A percentile compares a stretch with the other conserved stretches of the same genome.
Conservation (phyloP, 2,797 vertebrate species). For the Melopsittacus undulatus region DNA sequence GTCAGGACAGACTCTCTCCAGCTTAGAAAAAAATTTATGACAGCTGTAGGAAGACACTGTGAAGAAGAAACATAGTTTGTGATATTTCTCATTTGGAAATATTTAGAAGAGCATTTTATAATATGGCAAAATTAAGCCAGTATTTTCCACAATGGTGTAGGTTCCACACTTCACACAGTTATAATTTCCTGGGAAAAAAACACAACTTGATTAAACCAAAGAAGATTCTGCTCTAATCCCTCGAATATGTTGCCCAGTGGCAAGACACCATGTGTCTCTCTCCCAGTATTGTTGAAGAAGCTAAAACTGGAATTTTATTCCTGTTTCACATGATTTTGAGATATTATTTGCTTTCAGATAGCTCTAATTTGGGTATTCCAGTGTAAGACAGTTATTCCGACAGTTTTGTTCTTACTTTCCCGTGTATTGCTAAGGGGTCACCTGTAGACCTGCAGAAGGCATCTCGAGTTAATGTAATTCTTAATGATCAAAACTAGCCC, state of each 20-base stretch:
- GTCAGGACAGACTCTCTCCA: neutral
- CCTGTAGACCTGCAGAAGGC: neutral
- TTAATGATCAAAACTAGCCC: neutral
- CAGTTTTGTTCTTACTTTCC: neutral
- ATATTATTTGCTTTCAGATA: neutral
- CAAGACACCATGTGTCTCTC: neutral
- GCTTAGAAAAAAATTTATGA: neutral
- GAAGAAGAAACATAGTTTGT: neutral
- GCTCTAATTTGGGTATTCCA: neutral
- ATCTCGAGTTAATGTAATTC: neutral
- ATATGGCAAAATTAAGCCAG: neutral
- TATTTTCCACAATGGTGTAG: neutral
- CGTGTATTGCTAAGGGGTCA: neutral
- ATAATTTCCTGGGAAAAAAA: neutral
- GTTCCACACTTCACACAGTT: neutral
- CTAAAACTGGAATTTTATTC: neutral
- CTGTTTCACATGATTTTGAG: neutral
- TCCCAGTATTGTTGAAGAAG: neutral
- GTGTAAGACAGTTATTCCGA: neutral
- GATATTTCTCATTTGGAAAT: neutral
- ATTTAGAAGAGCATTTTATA: neutral
- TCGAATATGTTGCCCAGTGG: neutral
- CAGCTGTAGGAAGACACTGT: neutral
- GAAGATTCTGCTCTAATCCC: neutral
- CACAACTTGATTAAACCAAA: neutral